phyloP scores from a whole-genome alignment of 2,888 invertebrate species.

The Pecten maximus region DNA sequence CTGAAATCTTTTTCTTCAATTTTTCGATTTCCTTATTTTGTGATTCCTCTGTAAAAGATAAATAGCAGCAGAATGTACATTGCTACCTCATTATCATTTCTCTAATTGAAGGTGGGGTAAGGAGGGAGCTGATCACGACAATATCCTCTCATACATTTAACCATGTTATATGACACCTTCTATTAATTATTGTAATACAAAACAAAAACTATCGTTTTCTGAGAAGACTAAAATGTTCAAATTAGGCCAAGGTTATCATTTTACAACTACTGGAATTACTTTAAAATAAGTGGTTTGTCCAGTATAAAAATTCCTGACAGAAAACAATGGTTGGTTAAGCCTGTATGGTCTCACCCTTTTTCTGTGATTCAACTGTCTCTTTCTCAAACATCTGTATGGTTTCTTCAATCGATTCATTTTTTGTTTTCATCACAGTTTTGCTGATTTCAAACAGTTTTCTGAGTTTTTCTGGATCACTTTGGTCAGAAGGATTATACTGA shows the following conservation, averaged over 20 bases:
- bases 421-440: conserved; percentile 76
- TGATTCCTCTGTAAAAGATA: conserved; percentile 72
- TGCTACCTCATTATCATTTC: too few relatives aligned
- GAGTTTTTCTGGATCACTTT: conserved; percentile 73
- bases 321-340: background rate
- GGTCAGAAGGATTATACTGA: conserved; percentile 71
- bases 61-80: background rate
- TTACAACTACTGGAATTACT: too few relatives aligned
- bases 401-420: conserved; percentile 76
- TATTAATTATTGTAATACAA: too few relatives aligned
- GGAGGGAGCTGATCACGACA: too few relatives aligned
- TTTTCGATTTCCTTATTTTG: conserved; percentile 71
- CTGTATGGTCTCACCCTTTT: conserved; percentile 70
- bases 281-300: too few relatives aligned
- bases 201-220: too few relatives aligned
- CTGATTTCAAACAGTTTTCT: conserved; percentile 78
- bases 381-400: conserved; percentile 77
- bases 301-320: background rate
- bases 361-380: conserved; percentile 72
- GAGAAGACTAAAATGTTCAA: too few relatives aligned
- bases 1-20: conserved; percentile 76
- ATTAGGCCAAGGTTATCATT: too few relatives aligned
- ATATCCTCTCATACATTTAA: too few relatives aligned
- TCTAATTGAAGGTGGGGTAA: background rate
- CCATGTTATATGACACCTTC: too few relatives aligned